These are phyloP conservation scores for Mesocentrotus franciscanus DNA, from an alignment of 53 echinoderm and acorn worm species.

Conservation along the genomic window DNA sequence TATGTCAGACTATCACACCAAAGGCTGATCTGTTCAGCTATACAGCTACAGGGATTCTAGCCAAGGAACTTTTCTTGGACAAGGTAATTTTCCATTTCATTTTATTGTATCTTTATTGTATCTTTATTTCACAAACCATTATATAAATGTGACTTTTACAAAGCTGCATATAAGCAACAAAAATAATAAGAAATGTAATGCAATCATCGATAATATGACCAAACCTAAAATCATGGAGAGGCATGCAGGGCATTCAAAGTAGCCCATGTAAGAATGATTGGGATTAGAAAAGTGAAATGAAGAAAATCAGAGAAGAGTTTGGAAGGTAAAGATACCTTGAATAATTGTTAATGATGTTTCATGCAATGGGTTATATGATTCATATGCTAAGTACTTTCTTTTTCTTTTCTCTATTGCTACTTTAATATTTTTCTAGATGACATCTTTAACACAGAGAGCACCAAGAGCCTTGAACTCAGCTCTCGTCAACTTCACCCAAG, in stretches of 20 bases:
- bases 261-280: too few species aligned
- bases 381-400: background rate
- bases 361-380: too few species aligned
- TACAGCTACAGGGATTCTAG: constrained; percentile 59
- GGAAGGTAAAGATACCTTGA: background rate
- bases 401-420: too few species aligned
- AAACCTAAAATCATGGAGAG: too few species aligned
- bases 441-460: constrained; percentile 59
- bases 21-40: constrained; percentile 58
- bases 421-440: background rate
- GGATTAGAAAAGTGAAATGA: too few species aligned
- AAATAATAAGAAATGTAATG: too few species aligned
- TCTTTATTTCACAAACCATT: background rate
- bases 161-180: too few species aligned
- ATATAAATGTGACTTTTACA: too few species aligned
- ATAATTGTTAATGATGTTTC: background rate
- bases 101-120: background rate
- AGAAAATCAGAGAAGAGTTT: too few species aligned
- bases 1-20: constrained; percentile 48
- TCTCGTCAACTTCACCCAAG: constrained; percentile 49
- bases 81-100: constrained; percentile 52
- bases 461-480: constrained; percentile 62
- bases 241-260: too few species aligned
- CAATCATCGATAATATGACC: too few species aligned
- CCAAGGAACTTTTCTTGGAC: constrained; percentile 57